Percentiles rank a stretch among this genome's conserved stretches.
Evolutionary conservation across 1,140 invertebrate genomes (phyloP).

Genomic region (Popillia japonica): DNA sequence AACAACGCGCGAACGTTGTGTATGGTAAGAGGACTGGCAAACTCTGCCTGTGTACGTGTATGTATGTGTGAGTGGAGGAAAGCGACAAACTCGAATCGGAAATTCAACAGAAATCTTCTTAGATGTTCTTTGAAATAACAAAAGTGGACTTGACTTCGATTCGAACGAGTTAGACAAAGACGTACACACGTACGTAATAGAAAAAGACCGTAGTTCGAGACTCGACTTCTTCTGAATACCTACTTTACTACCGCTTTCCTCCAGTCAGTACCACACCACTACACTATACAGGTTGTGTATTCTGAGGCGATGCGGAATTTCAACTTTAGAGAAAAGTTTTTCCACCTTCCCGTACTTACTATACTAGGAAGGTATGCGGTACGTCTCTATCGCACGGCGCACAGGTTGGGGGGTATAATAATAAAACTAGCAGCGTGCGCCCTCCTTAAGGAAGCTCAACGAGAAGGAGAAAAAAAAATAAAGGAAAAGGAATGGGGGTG

Average conservation of each 20-base stretch:
- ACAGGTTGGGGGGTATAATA: neutral
- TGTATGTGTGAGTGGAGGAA: neutral
- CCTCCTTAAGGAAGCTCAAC: neutral
- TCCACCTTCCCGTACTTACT: too few species aligned
- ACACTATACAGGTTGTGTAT: neutral
- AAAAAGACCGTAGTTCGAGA: neutral
- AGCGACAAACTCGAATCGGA: constrained; percentile 39
- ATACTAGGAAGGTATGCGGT: too few species aligned
- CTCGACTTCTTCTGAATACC: constrained; percentile 3
- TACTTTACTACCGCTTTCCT: neutral
- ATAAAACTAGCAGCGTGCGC: constrained; percentile 16
- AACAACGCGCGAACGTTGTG: too few species aligned
- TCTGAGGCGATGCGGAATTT: neutral
- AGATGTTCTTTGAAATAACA: constrained; percentile 36
- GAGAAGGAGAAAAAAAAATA: too few species aligned
- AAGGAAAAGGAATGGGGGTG: too few species aligned
- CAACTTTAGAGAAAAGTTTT: constrained; percentile 20
- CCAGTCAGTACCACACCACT: neutral
- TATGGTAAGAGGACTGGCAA: too few species aligned
- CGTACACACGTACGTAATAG: neutral
- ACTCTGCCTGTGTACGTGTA: neutral
- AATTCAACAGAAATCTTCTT: constrained; percentile 39
- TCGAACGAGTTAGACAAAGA: neutral
- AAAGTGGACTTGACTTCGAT: constrained; percentile 39
- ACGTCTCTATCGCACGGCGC: neutral